These are phyloP conservation scores for Naja naja DNA, from an alignment of 2,113 vertebrate genomes.

Conservation along the genomic window DNA sequence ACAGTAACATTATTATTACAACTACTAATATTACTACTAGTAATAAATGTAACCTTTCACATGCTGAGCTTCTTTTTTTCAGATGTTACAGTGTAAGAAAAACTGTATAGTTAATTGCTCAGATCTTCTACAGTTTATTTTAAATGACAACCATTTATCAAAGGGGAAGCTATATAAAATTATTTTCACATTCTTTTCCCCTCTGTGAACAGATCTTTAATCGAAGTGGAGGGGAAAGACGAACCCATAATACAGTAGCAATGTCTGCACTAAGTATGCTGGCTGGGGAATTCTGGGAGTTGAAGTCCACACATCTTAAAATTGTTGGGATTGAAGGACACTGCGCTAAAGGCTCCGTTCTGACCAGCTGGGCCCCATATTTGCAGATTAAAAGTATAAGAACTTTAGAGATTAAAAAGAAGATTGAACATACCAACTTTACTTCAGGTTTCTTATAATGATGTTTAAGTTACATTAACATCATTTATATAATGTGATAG, in stretches of 20 bases:
- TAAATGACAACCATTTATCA: background rate
- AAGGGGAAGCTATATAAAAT: background rate
- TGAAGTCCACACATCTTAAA: background rate
- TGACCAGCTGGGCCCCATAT: conserved; percentile 22
- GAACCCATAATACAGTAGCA: conserved; percentile 21
- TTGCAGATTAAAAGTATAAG: conserved; percentile 8
- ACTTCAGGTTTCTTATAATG: background rate
- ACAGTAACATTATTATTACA: too few relatives aligned
- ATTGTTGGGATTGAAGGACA: background rate
- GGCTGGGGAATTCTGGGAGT: background rate
- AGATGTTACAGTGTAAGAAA: background rate
- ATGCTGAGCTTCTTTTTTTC: background rate
- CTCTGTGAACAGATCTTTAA: background rate
- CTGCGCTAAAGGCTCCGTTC: conserved; percentile 43
- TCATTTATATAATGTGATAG: background rate
- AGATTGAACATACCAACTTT: background rate
- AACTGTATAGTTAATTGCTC: background rate
- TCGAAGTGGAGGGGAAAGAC: background rate
- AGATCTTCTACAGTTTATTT: background rate
- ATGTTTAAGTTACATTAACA: background rate
- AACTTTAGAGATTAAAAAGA: conserved; percentile 6
- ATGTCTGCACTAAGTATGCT: background rate
- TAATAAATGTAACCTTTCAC: background rate
- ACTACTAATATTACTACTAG: background rate
- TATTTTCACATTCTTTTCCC: conserved; percentile 3